phyloP scores from a whole-genome alignment of 2,113 vertebrate species.

The Aptenodytes forsteri region DNA sequence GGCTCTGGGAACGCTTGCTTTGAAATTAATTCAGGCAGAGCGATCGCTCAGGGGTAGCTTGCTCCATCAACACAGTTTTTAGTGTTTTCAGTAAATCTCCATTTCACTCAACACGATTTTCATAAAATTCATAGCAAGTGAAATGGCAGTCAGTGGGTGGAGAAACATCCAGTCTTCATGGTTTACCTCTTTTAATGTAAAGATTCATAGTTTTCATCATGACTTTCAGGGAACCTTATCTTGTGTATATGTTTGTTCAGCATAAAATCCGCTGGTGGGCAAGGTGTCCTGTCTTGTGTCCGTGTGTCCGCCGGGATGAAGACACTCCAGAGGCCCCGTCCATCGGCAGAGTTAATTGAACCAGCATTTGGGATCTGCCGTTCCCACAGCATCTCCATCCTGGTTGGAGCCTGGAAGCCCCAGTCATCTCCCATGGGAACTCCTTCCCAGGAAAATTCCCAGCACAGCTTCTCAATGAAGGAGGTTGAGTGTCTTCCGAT shows the following conservation, averaged over 20 bases:
- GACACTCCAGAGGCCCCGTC: neutral
- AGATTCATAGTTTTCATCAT: neutral
- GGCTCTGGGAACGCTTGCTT: neutral
- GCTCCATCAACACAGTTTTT: neutral
- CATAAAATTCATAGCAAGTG: neutral
- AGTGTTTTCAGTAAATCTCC: slow-evolving; percentile 11
- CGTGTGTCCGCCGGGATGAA: rapidly evolving
- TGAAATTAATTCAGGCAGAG: neutral
- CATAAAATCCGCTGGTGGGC: neutral
- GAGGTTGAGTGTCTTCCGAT: neutral
- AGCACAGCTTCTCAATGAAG: neutral
- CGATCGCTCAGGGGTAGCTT: neutral
- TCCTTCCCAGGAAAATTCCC: slow-evolving; percentile 9
- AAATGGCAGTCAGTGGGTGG: neutral
- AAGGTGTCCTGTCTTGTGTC: neutral
- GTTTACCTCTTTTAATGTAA: neutral
- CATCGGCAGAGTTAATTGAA: neutral
- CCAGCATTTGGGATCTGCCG: neutral
- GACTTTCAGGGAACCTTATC: neutral
- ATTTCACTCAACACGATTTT: slow-evolving; percentile 13
- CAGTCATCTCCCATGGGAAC: neutral
- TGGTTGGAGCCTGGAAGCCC: neutral
- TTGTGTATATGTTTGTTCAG: neutral
- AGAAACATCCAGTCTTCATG: neutral
- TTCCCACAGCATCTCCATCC: slow-evolving; percentile 31